Evolutionary conservation across 1,140 invertebrate genomes (phyloP), one percentile per base, ranked within the genome.

Genomic region (Eumeta japonica): DNA sequence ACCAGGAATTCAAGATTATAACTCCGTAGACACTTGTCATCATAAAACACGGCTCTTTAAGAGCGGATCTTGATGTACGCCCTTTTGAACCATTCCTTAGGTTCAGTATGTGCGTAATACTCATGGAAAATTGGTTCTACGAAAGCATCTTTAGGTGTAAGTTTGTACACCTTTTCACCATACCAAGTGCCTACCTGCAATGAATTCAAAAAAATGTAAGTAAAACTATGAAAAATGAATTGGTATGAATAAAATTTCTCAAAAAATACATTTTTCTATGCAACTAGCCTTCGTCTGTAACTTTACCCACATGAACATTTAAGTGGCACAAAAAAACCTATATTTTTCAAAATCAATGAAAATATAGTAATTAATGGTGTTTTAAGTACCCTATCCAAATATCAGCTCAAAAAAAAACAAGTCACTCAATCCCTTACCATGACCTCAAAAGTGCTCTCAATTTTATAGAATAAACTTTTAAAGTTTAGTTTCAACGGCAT

Each of bases 91-190:
- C 75, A 75, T 2, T 79, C 77, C 27, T 67, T 70, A 31, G 74
- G 67, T 31, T 74, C 65, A 24, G 73, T 50, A 59, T 89, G 87
- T 19, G 75, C 83, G 50, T 84, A 89, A 61, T 84, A 92, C 61
- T 92, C 89, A 39, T 79, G 65, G 49, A 81, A 77, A 27, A 64
- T 68, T 7, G 84, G 83, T 41, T 81, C 71, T 5, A 86, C 61
- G 10, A 88, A 78, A 3, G 78, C 75, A 43, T 81, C 79, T 19
- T 65, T 50, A 10, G 77, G 77, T 17, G 78, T 34, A 4, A 73
- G 75, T 58, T 86, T 84, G 72, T 81, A 95, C 18, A 94, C 70
- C 29, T 85, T 86, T 60, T 92, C 85, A 7, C 90, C 90, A 49
- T 85, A 92, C 53, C 82, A 88, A 3, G 89, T 95, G 10, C 92